Conservation (phyloP, 2,113 vertebrate genomes). For the Sebastes schlegelii region DNA sequence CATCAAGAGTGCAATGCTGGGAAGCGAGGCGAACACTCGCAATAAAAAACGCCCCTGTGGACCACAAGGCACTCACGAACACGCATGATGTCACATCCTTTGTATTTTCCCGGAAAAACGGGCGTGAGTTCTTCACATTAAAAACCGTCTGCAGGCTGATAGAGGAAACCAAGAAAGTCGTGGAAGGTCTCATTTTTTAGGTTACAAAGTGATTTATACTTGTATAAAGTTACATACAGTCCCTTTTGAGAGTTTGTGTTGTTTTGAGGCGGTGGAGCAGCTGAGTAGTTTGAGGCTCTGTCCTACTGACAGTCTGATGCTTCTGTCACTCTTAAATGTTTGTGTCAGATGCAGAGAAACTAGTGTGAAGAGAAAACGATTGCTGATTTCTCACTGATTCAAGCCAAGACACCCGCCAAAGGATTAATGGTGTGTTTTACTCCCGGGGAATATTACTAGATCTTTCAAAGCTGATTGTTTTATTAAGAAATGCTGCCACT, state of each 20-base stretch:
- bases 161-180: too few relatives aligned
- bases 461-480: slow-evolving; percentile 9
- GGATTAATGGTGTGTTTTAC: background rate
- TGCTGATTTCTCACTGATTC: background rate
- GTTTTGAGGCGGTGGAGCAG: background rate
- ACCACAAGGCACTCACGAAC: too few relatives aligned
- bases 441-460: background rate
- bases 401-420: background rate
- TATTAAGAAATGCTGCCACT: background rate
- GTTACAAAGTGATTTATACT: too few relatives aligned
- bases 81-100: too few relatives aligned
- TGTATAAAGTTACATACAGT: too few relatives aligned
- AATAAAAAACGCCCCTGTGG: too few relatives aligned
- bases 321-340: background rate
- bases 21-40: too few relatives aligned
- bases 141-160: too few relatives aligned
- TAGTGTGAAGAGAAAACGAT: background rate
- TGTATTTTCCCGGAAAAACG: too few relatives aligned
- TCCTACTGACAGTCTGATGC: background rate
- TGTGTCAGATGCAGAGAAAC: background rate
- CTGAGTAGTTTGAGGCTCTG: background rate
- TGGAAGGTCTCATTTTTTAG: too few relatives aligned
- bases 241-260: background rate
- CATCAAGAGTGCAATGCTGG: too few relatives aligned
- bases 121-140: too few relatives aligned